A percentile compares a stretch with the other conserved stretches of the same genome.
These are phyloP conservation scores for Sorex araneus DNA, from an alignment of 2,113 vertebrate species.

Conservation along the genomic window DNA sequence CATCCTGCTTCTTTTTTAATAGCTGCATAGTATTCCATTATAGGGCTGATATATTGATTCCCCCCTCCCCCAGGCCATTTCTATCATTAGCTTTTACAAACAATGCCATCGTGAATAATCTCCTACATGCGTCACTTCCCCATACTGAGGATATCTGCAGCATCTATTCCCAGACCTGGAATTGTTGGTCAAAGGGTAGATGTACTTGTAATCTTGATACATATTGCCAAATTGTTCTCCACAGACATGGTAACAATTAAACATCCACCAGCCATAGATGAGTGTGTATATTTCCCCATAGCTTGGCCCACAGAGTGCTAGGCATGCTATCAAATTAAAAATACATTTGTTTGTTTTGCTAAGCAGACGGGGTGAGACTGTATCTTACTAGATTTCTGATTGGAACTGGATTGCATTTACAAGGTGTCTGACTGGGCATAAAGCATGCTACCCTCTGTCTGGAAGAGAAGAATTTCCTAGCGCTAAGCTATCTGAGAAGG, in stretches of 20 bases:
- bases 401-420: slow-evolving; percentile 58
- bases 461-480: slow-evolving; percentile 37
- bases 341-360: slow-evolving; percentile 29
- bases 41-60: slow-evolving; percentile 27
- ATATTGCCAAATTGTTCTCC: slow-evolving; percentile 7
- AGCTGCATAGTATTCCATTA: slow-evolving; percentile 54
- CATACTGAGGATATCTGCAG: neutral
- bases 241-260: slow-evolving; percentile 44
- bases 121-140: neutral
- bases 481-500: neutral
- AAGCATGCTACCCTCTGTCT: neutral
- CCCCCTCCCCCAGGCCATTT: slow-evolving; percentile 48
- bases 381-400: slow-evolving; percentile 56
- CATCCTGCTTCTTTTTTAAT: neutral
- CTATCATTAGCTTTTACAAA: slow-evolving; percentile 52
- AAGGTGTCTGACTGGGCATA: slow-evolving; percentile 9
- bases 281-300: slow-evolving; percentile 34
- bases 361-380: slow-evolving; percentile 55
- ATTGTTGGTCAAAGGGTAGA: slow-evolving; percentile 43
- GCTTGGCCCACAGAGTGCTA: slow-evolving; percentile 20
- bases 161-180: slow-evolving; percentile 49
- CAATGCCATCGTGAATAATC: slow-evolving; percentile 13
- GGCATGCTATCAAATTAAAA: neutral
- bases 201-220: slow-evolving; percentile 20
- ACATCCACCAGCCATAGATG: neutral